Evolutionary conservation across 2,797 vertebrate genomes (phyloP), one percentile per base, ranked within the genome.

Genomic region (Lithobates sylvaticus): DNA sequence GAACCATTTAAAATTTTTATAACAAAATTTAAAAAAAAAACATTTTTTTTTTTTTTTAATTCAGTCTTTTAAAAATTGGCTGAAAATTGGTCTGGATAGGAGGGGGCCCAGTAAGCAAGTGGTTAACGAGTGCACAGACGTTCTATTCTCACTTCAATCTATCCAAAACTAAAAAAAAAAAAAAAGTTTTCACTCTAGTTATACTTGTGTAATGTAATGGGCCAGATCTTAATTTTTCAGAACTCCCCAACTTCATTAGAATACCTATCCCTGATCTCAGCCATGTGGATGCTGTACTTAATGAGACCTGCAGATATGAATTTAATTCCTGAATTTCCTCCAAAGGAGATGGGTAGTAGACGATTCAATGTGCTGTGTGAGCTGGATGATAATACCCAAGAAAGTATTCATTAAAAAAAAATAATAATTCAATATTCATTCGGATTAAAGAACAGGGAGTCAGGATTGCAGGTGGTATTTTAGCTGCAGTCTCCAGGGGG

Each of bases 251-350:
- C 16, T 74, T 83, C 67, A 86, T 86, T 83, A 65, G 34, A 50
- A 82, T 65, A 34, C 64, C 67, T 32, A 13, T 26, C 26, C 71
- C 44, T 70, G 70, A 44, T 72, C 79, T 2, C 21, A 79, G 68
- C 77, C 74, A 82, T 77, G 34, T 65, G 47, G 8, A 71, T 6
- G 68, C 72, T 82, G 65, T 36, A 27, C 76, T 86, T 86, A 86
- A 86, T 86, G 68, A 83, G 79, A 83, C 36, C 67, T n/a, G 79
- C 79, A 78, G 71, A 82, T 78, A 78, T 78, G 78, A 32, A 86
- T 23, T 36, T 82, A 34, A 39, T 26, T 78, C 36, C 67, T 72
- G 74, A 65, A 81, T 34, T 77, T 81, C 72, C 74, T 72, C 50
- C 9, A 23, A 72, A 71, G 36, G 67, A 42, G 67, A 70, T 26